Evolutionary conservation across 2,888 invertebrate species (phyloP).

Genomic region (Priocnemis perturbator): DNA sequence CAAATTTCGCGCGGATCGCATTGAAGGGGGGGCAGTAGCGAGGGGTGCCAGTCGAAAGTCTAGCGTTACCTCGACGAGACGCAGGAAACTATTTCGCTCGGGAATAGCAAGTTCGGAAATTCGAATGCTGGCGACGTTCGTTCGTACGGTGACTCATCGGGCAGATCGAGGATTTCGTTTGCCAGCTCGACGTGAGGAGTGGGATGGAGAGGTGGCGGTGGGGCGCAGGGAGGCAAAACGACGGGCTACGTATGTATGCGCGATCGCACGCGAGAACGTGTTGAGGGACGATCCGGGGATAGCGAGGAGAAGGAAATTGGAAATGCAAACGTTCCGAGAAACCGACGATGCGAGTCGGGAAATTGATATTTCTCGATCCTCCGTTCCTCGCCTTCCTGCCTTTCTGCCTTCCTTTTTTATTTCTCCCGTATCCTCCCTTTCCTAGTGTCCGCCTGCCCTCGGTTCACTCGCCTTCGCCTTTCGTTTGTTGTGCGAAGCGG

Average conservation of each 20-base stretch:
- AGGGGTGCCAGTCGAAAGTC: too few species aligned
- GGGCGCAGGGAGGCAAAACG: neutral
- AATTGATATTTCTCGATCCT: conserved; percentile 49
- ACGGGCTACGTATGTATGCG: neutral
- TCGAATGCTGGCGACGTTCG: neutral
- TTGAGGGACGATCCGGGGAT: neutral
- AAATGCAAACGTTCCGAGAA: conserved; percentile 48
- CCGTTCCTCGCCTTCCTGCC: conserved; percentile 8
- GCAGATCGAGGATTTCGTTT: conserved; percentile 8
- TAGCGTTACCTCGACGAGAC: too few species aligned
- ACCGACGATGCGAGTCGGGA: conserved; percentile 40
- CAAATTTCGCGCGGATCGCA: too few species aligned
- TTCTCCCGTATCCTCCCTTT: neutral
- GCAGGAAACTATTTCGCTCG: too few species aligned
- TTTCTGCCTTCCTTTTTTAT: conserved; percentile 8
- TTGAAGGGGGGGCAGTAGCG: too few species aligned
- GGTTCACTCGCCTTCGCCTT: neutral
- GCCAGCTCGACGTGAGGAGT: conserved; percentile 8
- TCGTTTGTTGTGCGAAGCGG: neutral
- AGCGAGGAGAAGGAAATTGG: conserved; percentile 42
- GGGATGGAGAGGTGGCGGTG: neutral
- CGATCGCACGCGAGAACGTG: too few species aligned
- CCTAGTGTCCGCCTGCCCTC: neutral
- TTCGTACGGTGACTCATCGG: neutral
- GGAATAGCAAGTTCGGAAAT: too few species aligned